phyloP scores from a whole-genome alignment of 1,140 invertebrate genomes.

The Adelges cooleyi region DNA sequence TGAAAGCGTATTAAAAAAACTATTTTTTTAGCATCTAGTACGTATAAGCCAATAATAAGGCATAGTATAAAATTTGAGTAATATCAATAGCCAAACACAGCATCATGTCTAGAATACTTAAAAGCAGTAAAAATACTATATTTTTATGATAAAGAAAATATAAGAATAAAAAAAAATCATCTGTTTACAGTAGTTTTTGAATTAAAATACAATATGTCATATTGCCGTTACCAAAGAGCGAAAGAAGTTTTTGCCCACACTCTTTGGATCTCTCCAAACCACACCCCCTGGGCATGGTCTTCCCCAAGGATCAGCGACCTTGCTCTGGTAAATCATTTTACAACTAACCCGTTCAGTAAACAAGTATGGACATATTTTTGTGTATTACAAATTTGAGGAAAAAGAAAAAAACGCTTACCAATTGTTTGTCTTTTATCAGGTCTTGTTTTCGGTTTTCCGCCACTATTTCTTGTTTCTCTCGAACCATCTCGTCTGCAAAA shows the following conservation, averaged over 20 bases:
- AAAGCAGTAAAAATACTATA: too few species aligned
- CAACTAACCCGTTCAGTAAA: conserved; percentile 1
- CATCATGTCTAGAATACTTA: too few species aligned
- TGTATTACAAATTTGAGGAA: too few species aligned
- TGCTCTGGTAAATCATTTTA: conserved; percentile 27
- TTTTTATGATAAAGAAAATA: too few species aligned
- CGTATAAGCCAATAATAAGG: too few species aligned
- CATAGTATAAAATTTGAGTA: too few species aligned
- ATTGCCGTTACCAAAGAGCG: conserved; percentile 51
- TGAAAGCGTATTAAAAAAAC: too few species aligned
- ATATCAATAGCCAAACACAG: too few species aligned
- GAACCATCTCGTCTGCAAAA: conserved; percentile 23
- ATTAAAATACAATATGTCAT: not conserved
- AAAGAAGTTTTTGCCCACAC: conserved; percentile 51
- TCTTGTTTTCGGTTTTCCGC: conserved; percentile 10
- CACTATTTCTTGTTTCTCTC: conserved; percentile 23
- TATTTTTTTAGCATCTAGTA: too few species aligned
- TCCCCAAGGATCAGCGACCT: conserved; percentile 44
- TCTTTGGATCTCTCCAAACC: conserved; percentile 49
- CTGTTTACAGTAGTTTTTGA: too few species aligned
- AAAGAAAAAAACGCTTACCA: not conserved
- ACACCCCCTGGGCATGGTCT: conserved; percentile 50
- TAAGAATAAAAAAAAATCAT: too few species aligned
- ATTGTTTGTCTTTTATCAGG: conserved; percentile 13
- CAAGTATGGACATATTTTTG: too few species aligned